A percentile compares a stretch with the other conserved stretches of the same genome.
phyloP scores from a whole-genome alignment of 92 coral and sea anemone genomes.

The Bergia sp. region DNA sequence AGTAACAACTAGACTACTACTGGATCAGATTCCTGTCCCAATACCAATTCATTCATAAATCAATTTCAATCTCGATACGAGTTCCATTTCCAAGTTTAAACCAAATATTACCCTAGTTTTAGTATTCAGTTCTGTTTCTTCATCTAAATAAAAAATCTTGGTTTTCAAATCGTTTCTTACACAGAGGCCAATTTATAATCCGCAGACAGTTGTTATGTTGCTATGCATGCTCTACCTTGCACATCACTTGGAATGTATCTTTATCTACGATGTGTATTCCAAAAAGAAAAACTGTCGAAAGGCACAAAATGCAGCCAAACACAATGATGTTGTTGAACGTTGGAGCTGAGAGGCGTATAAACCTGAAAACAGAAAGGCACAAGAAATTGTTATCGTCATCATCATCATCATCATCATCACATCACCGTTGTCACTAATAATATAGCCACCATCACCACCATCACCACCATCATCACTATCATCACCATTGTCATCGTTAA shows the following conservation, averaged over 20 bases:
- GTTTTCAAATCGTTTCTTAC: neutral
- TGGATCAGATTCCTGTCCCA: no score
- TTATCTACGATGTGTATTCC: constrained; percentile 66
- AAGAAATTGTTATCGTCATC: neutral
- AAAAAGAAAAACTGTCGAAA: constrained; percentile 77
- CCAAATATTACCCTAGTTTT: no score
- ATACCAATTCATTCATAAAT: no score
- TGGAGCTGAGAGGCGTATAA: constrained; percentile 89
- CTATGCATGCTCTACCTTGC: constrained; percentile 71
- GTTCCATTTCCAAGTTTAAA: no score
- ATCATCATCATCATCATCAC: neutral
- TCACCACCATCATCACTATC: neutral
- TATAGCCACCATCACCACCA: neutral
- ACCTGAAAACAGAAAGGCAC: constrained; percentile 47
- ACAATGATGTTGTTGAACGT: constrained; percentile 89
- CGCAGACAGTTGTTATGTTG: neutral
- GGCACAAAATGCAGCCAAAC: constrained; percentile 80
- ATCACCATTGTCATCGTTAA: neutral
- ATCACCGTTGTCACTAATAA: no score
- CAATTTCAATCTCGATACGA: no score
- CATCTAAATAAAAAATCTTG: no score
- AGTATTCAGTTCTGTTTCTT: no score
- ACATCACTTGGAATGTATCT: constrained; percentile 54
- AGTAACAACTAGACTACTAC: no score
- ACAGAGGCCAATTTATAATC: neutral